Conservation (phyloP, 2,113 vertebrate species). For the Mus pahari region DNA sequence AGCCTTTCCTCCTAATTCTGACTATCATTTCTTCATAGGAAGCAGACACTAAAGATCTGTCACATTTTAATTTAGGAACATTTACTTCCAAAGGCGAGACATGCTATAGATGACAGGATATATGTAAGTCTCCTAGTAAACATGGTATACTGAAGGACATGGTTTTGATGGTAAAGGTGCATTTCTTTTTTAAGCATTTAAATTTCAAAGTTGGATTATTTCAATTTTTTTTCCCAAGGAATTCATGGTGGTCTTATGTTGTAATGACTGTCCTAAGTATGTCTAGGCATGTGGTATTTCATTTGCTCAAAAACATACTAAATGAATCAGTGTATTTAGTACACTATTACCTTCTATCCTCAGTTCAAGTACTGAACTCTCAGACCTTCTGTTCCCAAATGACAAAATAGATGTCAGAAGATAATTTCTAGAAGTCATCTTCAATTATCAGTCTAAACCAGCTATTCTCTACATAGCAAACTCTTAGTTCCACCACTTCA, state of each 20-base stretch:
- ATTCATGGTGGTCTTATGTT: background rate
- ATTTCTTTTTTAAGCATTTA: slow-evolving; percentile 36
- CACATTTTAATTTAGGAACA: background rate
- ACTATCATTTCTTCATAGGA: background rate
- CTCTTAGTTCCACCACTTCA: background rate
- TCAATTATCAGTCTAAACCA: background rate
- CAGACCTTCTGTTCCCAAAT: slow-evolving; percentile 42
- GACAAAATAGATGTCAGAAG: background rate
- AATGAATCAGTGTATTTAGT: background rate
- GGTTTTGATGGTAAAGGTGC: background rate
- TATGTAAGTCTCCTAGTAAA: background rate
- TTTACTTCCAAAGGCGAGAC: background rate
- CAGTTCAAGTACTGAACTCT: background rate
- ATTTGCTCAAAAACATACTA: slow-evolving; percentile 47
- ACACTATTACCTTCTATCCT: background rate
- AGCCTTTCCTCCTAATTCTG: background rate
- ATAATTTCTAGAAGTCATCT: background rate
- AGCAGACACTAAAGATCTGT: background rate
- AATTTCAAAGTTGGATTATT: slow-evolving; percentile 3
- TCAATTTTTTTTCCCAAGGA: background rate
- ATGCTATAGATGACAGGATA: background rate
- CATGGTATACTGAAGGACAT: background rate
- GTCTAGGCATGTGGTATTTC: slow-evolving; percentile 40
- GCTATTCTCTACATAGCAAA: background rate
- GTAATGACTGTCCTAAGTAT: slow-evolving; percentile 19